Base-by-base conservation (phyloP, 2,797 vertebrate genomes). In the Notoglanidium macrostoma region DNA sequence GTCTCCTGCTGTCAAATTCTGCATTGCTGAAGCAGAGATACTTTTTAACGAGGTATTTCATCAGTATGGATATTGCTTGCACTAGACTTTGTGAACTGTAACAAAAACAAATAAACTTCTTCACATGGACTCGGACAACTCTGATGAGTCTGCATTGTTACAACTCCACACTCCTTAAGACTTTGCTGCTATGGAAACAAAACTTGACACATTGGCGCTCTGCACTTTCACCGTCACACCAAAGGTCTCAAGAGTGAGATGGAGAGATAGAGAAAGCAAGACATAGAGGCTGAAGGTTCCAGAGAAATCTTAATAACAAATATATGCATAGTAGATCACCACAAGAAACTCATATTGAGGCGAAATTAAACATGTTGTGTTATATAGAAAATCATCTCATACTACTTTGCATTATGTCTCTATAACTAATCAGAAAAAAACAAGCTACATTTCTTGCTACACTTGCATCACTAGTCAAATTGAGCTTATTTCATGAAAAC, bases 101-200 rank as follows among this genome's bases (percentile, higher is more conserved):
- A 59, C 26, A 74, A 46, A 29, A 17, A 40, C 14, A 57, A 55
- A 40, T 68, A 68, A 83, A 67, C 63, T 35, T 70, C 61, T 46
- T 67, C 76, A 23, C 51, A 78, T 32, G 46, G 44, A 84, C 12
- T 6, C 21, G 21, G 55, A n/a, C 14, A 44, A 51, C 17, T 85
- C 68, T 59, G 32, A 67, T 74, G 55, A 85, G 70, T 85, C 83
- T 85, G 70, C 83, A 76, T 4, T 74, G 55, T 76, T 76, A 85
- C 51, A 76, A 85, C 83, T 82, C 70, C 35, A 61, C 51, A 17
- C 5, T 57, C 83, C 67, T 1, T 59, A 83, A n/a, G 65, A 63
- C 86, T 79, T 63, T 57, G 85, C 86, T 89, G 81, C 88, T 85
- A 61, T 90, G 89, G 90, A 87, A 90, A 90, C 78, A 23, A 82